Percentiles rank a stretch among this genome's conserved stretches.
phyloP scores from a whole-genome alignment of 2,888 invertebrate genomes.

The Aquatica leii region DNA sequence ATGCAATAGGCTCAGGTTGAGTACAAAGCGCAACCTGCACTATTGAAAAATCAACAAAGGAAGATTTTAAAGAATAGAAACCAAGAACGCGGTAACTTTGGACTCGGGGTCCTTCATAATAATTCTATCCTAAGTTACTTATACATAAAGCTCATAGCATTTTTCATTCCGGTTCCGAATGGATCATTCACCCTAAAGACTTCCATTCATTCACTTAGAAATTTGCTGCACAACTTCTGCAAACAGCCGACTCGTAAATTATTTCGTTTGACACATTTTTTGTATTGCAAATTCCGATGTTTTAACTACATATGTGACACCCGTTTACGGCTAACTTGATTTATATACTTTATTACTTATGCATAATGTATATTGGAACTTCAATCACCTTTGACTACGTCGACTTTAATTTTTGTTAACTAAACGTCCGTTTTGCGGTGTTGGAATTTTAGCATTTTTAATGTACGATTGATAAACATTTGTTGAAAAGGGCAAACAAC shows the following conservation, averaged over 20 bases:
- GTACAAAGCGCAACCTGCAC: slow-evolving; percentile 45
- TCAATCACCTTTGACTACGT: too few species aligned
- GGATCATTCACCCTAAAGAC: slow-evolving; percentile 39
- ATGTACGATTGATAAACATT: too few species aligned
- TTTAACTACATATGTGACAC: slow-evolving; percentile 33
- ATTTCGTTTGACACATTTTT: slow-evolving; percentile 39
- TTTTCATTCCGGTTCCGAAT: slow-evolving; percentile 23
- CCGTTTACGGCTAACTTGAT: slow-evolving; percentile 30
- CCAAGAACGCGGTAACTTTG: slow-evolving; percentile 46
- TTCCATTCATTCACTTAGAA: slow-evolving; percentile 44
- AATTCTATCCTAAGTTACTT: slow-evolving; percentile 28
- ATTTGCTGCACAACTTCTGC: slow-evolving; percentile 41
- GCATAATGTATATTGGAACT: too few species aligned
- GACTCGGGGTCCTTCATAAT: slow-evolving; percentile 35
- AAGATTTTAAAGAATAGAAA: slow-evolving; percentile 45
- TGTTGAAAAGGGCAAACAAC: not conserved
- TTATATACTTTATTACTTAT: slow-evolving; percentile 31
- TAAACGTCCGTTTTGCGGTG: too few species aligned
- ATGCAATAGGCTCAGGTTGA: slow-evolving; percentile 40
- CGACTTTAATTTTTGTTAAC: too few species aligned
- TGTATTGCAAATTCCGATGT: slow-evolving; percentile 39
- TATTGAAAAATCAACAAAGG: slow-evolving; percentile 44
- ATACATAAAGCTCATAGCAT: slow-evolving; percentile 29
- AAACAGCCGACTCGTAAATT: slow-evolving; percentile 47
- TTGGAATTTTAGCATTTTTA: too few species aligned